phyloP scores from a whole-genome alignment of 2,113 vertebrate species.

The Octodon degus region DNA sequence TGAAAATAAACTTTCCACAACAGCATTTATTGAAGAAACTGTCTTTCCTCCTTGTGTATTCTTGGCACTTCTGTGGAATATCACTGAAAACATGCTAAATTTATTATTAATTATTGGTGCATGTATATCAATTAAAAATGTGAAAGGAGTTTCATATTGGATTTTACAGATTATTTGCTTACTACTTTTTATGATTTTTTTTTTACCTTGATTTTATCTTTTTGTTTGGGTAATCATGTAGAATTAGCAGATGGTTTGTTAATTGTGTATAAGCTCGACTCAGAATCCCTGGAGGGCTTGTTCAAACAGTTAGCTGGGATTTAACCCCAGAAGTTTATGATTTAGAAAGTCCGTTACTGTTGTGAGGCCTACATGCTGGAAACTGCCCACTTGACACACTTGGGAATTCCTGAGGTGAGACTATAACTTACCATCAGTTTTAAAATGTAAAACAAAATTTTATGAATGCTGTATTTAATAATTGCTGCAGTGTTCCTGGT shows the following conservation, averaged over 20 bases:
- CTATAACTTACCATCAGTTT: background rate
- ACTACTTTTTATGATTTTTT: background rate
- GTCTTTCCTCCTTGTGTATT: background rate
- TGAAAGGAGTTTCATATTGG: background rate
- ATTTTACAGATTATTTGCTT: background rate
- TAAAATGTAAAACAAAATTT: background rate
- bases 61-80: background rate
- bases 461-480: background rate
- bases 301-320: background rate
- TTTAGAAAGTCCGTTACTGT: background rate
- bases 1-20: background rate
- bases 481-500: background rate
- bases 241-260: background rate
- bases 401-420: background rate
- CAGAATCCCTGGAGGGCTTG: background rate
- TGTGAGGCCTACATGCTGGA: background rate
- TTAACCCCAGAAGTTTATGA: background rate
- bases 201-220: background rate
- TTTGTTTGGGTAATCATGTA: constrained; percentile 10
- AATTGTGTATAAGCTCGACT: background rate
- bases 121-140: background rate
- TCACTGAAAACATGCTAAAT: background rate
- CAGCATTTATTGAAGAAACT: background rate
- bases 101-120: background rate
- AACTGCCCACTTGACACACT: background rate